Conservation (phyloP, 2,113 vertebrate genomes). For the Tenrec ecaudatus region DNA sequence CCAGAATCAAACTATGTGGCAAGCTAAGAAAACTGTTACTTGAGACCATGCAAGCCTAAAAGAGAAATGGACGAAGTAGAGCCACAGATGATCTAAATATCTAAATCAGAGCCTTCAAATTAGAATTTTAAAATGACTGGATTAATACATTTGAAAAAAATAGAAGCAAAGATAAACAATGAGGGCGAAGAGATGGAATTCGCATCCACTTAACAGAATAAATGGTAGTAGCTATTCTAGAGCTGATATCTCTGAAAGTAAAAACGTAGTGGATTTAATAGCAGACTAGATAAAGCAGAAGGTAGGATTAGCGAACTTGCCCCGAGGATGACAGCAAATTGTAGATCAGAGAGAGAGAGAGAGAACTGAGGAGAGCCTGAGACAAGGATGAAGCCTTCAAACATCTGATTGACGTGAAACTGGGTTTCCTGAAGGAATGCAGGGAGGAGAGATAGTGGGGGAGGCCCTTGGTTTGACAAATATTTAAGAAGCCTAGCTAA, state of each 20-base stretch:
- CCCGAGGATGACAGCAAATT: neutral
- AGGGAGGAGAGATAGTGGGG: neutral
- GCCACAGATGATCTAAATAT: neutral
- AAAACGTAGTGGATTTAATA: slow-evolving; percentile 40
- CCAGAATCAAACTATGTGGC: neutral
- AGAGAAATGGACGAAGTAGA: neutral
- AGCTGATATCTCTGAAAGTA: slow-evolving; percentile 53
- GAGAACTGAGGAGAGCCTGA: neutral
- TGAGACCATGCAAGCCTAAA: slow-evolving; percentile 5
- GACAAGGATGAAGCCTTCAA: neutral
- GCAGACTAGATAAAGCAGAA: neutral
- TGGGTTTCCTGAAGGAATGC: too few species aligned
- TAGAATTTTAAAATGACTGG: slow-evolving; percentile 52
- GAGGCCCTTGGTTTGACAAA: neutral
- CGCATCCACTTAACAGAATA: neutral
- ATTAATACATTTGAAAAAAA: slow-evolving; percentile 35
- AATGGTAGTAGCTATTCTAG: neutral
- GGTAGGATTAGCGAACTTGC: slow-evolving; percentile 12
- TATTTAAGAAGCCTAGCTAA: slow-evolving; percentile 32
- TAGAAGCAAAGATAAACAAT: slow-evolving; percentile 27
- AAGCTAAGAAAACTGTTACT: slow-evolving; percentile 34
- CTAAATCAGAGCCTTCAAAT: neutral
- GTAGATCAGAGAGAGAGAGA: neutral
- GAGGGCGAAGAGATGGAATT: neutral
- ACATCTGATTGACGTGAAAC: too few species aligned